These are phyloP conservation scores for Nannobrachium achirus DNA, from an alignment of 2,113 vertebrate species.

Conservation along the genomic window DNA sequence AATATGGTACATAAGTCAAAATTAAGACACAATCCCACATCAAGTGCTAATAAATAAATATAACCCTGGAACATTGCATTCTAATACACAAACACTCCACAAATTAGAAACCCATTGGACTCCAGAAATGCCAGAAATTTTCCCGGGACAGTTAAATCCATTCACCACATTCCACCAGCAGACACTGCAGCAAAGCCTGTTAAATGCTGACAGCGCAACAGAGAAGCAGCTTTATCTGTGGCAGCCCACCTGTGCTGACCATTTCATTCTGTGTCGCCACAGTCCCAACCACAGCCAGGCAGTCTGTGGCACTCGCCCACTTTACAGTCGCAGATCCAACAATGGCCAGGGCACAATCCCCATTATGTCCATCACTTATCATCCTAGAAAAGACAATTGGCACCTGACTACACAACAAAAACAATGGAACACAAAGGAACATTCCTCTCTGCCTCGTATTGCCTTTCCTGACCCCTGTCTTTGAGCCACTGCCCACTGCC, in stretches of 20 bases:
- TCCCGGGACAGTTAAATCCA: neutral
- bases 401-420: neutral
- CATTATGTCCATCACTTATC: constrained; percentile 18
- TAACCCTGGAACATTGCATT: neutral
- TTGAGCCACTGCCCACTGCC: neutral
- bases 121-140: constrained; percentile 21
- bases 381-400: constrained; percentile 14
- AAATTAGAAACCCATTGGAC: neutral
- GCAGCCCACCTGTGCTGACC: constrained; percentile 35
- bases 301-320: constrained; percentile 29
- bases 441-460: neutral
- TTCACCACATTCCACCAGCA: neutral
- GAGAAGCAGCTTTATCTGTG: constrained; percentile 38
- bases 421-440: no score
- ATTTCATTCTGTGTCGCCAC: constrained; percentile 9
- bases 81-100: neutral
- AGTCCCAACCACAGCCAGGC: constrained; percentile 14
- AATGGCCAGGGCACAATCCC: constrained; percentile 43
- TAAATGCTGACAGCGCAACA: constrained; percentile 27
- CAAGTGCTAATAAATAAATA: no score
- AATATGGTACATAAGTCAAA: no score
- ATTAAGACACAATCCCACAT: no score
- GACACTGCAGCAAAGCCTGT: constrained; percentile 16
- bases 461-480: constrained; percentile 8
- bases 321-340: constrained; percentile 36